Percentiles rank a stretch among this genome's conserved stretches.
phyloP scores from a whole-genome alignment of 1,140 invertebrate genomes.

The Lordiphosa collinella region DNA sequence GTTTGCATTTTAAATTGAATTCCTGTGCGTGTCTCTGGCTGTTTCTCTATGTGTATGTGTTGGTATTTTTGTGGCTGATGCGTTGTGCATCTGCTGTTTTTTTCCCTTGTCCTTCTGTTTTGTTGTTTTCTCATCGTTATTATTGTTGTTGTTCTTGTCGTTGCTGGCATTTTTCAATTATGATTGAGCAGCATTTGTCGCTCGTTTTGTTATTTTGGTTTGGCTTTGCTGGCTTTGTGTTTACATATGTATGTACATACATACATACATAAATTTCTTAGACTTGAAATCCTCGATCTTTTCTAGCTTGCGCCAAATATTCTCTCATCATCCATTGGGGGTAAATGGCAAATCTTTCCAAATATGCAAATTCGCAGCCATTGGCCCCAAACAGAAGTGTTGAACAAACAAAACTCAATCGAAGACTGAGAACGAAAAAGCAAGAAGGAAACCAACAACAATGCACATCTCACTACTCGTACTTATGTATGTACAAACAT shows the following conservation, averaged over 20 bases:
- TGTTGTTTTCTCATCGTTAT: conserved; percentile 43
- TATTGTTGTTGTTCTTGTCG: conserved; percentile 28
- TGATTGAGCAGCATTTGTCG: conserved; percentile 74
- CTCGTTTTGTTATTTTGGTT: conserved; percentile 72
- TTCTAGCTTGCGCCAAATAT: conserved; percentile 14
- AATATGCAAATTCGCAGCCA: conserved; percentile 37
- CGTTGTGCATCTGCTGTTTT: conserved; percentile 72
- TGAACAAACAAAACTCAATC: conserved; percentile 4
- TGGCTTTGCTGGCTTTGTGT: conserved; percentile 52
- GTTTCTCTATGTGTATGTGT: conserved; percentile 36
- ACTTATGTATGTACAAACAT: conserved; percentile 1
- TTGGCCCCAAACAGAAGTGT: conserved; percentile 7
- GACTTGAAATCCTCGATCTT: conserved; percentile 17
- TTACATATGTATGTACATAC: conserved; percentile 2
- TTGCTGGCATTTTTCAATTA: conserved; percentile 67
- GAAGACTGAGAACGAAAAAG: conserved; percentile 7
- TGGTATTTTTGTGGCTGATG: conserved; percentile 51
- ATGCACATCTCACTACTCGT: conserved; percentile 1
- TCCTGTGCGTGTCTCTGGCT: conserved; percentile 33
- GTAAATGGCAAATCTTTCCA: conserved; percentile 41
- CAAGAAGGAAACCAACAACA: conserved; percentile 12
- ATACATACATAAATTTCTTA: conserved; percentile 36
- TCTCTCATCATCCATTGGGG: too few relatives aligned
- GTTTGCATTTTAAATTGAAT: conserved; percentile 76
- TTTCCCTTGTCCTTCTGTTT: conserved; percentile 20